Percentiles rank a stretch among this genome's conserved stretches.
Conservation (phyloP, 2,113 vertebrate genomes). For the Platysteira castanea region DNA sequence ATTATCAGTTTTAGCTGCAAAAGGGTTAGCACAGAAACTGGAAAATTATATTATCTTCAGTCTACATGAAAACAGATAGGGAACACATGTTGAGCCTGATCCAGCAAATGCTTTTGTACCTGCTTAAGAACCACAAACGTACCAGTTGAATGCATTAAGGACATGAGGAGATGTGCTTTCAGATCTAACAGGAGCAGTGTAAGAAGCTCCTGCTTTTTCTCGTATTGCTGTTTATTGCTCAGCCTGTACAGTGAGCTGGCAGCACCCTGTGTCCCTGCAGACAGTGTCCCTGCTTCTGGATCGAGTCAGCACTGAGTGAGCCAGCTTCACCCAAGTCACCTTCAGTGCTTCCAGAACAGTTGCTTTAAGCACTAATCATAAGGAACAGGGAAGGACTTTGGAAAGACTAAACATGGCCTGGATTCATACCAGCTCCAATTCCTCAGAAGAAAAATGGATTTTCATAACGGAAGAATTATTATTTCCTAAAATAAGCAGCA, state of each 20-base stretch:
- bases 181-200: neutral
- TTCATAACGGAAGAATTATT: neutral
- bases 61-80: neutral
- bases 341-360: neutral
- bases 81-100: neutral
- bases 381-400: neutral
- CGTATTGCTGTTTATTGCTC: neutral
- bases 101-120: neutral
- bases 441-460: neutral
- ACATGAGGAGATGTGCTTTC: neutral
- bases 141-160: neutral
- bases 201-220: neutral
- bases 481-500: neutral
- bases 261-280: neutral
- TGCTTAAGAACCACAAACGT: neutral
- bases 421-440: neutral
- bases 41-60: slow-evolving; percentile 11
- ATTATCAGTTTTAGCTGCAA: slow-evolving; percentile 35
- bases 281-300: neutral
- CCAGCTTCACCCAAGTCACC: neutral
- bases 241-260: rapidly evolving
- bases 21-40: neutral
- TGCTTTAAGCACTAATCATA: neutral
- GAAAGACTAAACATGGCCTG: neutral
- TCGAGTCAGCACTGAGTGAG: rapidly evolving